phyloP scores from a whole-genome alignment of 2,113 vertebrate genomes.

The Eolophus roseicapilla region DNA sequence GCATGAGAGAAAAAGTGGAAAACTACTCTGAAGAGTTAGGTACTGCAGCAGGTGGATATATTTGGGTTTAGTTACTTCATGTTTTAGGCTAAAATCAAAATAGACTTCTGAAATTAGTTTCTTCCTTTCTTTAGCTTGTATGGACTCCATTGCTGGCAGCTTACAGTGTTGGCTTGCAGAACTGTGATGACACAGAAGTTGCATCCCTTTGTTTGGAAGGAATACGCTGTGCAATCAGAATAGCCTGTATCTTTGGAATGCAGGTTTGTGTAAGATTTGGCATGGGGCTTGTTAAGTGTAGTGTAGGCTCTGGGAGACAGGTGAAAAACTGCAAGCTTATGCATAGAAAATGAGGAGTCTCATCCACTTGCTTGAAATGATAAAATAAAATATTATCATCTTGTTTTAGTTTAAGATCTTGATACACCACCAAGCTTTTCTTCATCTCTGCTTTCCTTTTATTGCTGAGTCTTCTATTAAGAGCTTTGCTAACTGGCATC shows the following conservation, averaged over 20 bases:
- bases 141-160: conserved; percentile 95
- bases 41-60: neutral
- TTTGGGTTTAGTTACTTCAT: neutral
- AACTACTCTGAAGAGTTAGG: neutral
- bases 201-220: conserved; percentile 94
- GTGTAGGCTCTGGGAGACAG: neutral
- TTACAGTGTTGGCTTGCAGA: conserved; percentile 94
- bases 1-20: neutral
- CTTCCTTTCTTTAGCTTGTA: conserved; percentile 81
- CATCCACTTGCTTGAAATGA: neutral
- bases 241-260: conserved; percentile 95
- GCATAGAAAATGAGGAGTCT: neutral
- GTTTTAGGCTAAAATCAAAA: neutral
- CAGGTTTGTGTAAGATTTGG: conserved; percentile 78
- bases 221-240: conserved; percentile 93
- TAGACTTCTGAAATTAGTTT: neutral
- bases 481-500: neutral
- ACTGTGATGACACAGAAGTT: conserved; percentile 95
- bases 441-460: neutral
- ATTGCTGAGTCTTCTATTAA: neutral
- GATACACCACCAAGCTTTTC: neutral
- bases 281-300: neutral
- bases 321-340: neutral
- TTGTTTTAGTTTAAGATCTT: neutral
- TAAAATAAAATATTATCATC: neutral